A percentile compares a stretch with the other conserved stretches of the same genome.
These are phyloP conservation scores for Sussaba pulchella DNA, from an alignment of 2,888 invertebrate genomes.

Conservation along the genomic window DNA sequence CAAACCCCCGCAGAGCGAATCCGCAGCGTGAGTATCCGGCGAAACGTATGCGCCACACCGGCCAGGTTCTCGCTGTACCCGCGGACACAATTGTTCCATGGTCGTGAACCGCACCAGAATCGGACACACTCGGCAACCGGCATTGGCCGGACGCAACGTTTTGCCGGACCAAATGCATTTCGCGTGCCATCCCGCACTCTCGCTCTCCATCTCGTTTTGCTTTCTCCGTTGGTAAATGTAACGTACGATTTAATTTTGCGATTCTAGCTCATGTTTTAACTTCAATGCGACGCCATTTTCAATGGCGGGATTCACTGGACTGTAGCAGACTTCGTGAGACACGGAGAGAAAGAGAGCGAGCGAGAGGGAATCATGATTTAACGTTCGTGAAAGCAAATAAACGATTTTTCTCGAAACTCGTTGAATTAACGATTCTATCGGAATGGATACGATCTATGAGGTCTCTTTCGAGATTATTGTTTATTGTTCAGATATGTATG, in stretches of 20 bases:
- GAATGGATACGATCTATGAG: neutral
- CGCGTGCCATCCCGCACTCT: slow-evolving; percentile 30
- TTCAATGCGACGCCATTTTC: slow-evolving; percentile 51
- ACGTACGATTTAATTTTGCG: slow-evolving; percentile 68
- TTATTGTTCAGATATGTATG: neutral
- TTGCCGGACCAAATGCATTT: slow-evolving; percentile 53
- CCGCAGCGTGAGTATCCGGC: slow-evolving; percentile 22
- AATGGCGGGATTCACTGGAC: neutral
- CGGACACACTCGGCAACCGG: slow-evolving; percentile 40
- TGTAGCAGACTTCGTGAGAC: slow-evolving; percentile 6
- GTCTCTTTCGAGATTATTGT: neutral
- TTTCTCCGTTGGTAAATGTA: slow-evolving; percentile 52
- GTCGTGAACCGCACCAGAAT: slow-evolving; percentile 20
- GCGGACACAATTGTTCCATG: slow-evolving; percentile 59
- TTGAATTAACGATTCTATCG: slow-evolving; percentile 29
- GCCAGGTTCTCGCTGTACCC: slow-evolving; percentile 40
- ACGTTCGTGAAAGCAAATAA: slow-evolving; percentile 12
- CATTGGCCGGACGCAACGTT: slow-evolving; percentile 37
- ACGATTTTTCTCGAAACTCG: slow-evolving; percentile 30
- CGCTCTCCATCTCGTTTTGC: slow-evolving; percentile 37
- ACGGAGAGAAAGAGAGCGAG: neutral
- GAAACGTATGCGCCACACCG: slow-evolving; percentile 51
- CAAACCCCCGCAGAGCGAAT: slow-evolving; percentile 47
- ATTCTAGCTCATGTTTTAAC: slow-evolving; percentile 57
- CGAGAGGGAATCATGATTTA: slow-evolving; percentile 19